Base-by-base conservation (phyloP, 92 coral and sea anemone species). In the Pocillopora grandis region DNA sequence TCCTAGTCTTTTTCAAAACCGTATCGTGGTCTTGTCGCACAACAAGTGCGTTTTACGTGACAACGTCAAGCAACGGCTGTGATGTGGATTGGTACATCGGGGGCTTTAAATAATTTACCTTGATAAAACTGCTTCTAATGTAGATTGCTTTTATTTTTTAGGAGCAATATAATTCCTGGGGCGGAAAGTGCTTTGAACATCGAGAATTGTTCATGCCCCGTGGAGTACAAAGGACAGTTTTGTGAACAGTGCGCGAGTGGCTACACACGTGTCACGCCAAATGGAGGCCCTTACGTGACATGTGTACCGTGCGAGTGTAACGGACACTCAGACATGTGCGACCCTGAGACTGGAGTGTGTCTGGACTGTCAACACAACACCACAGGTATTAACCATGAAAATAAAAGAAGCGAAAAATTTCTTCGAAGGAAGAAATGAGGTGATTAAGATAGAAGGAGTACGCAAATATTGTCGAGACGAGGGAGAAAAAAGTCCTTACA, bases 171-270 rank as follows among this genome's bases (percentile, higher is more conserved):
- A 23, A 9, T 72, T 15, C 1, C 49, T 6, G 42, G 64, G 5
- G 62, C 63, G 18, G 73, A 62, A 10, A 83, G 75, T 72, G 93
- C 93, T 0, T 76, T 81, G 10, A 94, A 95, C 65, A 94, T 96
- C 33, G 99, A 96, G 85, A 88, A 55, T 9, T 96, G 99, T 68
- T 77, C 72, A 35, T 96, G 99, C 35, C 98, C 99, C 0, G 79
- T 57, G 15, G 89, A 96, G 81, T 96, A 94, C 84, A 72, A 62
- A 10, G 99, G 99, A 27, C 93, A 92, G 78, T 94, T 93, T 77
- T 96, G 99, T 87, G 95, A 96, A 80, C 91, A 86, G 79, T 96
- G 99, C 82, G 97, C 97, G 69, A 71, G 91, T 10, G 98, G 99
- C 12, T 96, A 85, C 88, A 96, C 96, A 3, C 90, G 99, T 58